Evolutionary conservation across 2,797 vertebrate genomes (phyloP).

Genomic region (Neosilurus hyrtlii): DNA sequence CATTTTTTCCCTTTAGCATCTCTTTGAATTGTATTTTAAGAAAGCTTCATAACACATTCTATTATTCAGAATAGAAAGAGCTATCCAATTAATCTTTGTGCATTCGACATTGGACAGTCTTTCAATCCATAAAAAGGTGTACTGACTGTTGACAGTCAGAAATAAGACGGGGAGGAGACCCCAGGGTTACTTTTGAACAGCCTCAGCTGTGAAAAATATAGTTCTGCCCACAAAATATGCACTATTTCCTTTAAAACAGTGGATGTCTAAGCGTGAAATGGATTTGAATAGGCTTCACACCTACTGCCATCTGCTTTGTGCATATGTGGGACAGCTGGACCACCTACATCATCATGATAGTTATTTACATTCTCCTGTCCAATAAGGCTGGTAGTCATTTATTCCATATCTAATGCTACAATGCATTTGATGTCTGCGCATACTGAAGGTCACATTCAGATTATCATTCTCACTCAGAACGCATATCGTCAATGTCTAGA

Average conservation of each 20-base stretch:
- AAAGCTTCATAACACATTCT: constrained; percentile 6
- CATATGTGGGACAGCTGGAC: constrained; percentile 28
- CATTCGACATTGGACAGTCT: background rate
- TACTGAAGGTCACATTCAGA: constrained; percentile 19
- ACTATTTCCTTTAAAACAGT: background rate
- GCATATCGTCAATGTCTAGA: constrained; percentile 2
- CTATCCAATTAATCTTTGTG: constrained; percentile 8
- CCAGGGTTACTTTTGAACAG: background rate
- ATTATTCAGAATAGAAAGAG: background rate
- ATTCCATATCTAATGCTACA: constrained; percentile 19
- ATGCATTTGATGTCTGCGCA: constrained; percentile 1
- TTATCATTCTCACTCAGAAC: background rate
- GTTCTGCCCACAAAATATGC: background rate
- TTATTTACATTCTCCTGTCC: constrained; percentile 24
- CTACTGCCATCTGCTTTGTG: constrained; percentile 32
- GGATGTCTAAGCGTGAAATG: constrained; percentile 5
- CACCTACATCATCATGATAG: constrained; percentile 17
- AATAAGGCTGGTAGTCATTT: constrained; percentile 1
- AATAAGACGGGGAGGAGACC: background rate
- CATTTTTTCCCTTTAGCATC: constrained; percentile 10
- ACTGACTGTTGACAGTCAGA: background rate
- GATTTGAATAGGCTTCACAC: constrained; percentile 18
- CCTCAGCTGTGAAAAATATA: background rate
- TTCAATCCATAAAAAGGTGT: background rate
- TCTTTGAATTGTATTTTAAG: constrained; percentile 11